A percentile compares a stretch with the other conserved stretches of the same genome.
Evolutionary conservation across 2,797 vertebrate genomes (phyloP).

Genomic region (Acanthiza pusilla): DNA sequence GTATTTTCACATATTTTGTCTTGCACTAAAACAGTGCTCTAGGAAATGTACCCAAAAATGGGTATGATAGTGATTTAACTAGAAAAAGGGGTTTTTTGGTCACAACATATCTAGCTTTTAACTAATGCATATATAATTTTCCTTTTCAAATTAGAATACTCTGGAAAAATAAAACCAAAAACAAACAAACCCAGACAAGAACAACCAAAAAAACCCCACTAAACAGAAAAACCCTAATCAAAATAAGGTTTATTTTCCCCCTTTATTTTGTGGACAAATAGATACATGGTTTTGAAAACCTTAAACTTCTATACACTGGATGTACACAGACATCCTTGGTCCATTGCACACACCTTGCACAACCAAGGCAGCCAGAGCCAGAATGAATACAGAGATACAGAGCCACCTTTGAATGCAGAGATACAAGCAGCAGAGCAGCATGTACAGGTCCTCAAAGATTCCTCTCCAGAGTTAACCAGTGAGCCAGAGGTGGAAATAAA

Average conservation of each 20-base stretch:
- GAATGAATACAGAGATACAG: too few species aligned
- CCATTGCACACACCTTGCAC: not conserved
- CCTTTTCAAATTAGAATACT: not conserved
- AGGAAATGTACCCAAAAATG: not conserved
- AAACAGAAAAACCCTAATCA: not conserved
- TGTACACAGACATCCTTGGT: not conserved
- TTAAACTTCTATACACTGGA: not conserved
- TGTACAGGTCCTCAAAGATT: accelerated
- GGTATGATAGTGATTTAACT: not conserved
- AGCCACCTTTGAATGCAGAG: not conserved
- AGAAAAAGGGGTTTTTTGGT: not conserved
- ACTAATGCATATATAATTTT: not conserved
- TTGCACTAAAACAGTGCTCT: not conserved
- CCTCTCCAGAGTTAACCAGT: not conserved
- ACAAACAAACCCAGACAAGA: not conserved
- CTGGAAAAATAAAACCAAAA: not conserved
- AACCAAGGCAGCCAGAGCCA: not conserved
- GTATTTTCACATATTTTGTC: not conserved
- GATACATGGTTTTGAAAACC: not conserved
- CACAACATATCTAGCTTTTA: not conserved
- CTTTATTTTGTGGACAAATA: not conserved
- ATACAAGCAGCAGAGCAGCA: not conserved
- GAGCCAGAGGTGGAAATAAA: not conserved
- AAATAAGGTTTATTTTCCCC: not conserved
- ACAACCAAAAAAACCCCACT: accelerated